These are phyloP conservation scores for honey bee (Apis mellifera) DNA, from an alignment of 1,140 invertebrate species.

Conservation along the genomic window DNA sequence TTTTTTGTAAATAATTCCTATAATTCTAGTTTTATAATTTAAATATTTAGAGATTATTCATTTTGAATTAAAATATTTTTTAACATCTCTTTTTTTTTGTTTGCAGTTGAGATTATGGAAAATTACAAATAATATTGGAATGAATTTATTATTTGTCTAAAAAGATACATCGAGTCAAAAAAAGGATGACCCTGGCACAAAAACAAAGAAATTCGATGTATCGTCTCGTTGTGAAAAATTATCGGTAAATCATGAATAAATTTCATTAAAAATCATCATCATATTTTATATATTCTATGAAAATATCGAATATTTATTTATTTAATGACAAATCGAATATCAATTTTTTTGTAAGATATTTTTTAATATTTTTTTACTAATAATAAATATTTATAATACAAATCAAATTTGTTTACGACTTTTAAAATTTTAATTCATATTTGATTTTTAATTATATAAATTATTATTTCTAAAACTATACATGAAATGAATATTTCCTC, in stretches of 20 bases:
- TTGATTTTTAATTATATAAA: background rate
- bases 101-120: slow-evolving; percentile 13
- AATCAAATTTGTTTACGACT: background rate
- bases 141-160: slow-evolving; percentile 1
- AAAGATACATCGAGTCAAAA: background rate
- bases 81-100: background rate
- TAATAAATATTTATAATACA: background rate
- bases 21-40: background rate
- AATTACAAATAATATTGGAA: background rate
- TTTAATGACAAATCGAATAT: background rate
- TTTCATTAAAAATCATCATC: background rate
- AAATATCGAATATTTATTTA: slow-evolving; percentile 9
- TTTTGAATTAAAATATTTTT: background rate
- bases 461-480: too few species aligned
- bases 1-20: background rate
- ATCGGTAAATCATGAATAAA: slow-evolving; percentile 3
- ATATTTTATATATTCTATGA: background rate
- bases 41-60: background rate
- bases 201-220: background rate
- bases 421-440: background rate
- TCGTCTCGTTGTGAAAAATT: background rate
- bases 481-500: too few species aligned
- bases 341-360: slow-evolving; percentile 1
- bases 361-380: background rate
- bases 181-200: slow-evolving; percentile 28